Base-by-base conservation (phyloP, 1,140 invertebrate genomes). In the Leguminivora glycinivorella region DNA sequence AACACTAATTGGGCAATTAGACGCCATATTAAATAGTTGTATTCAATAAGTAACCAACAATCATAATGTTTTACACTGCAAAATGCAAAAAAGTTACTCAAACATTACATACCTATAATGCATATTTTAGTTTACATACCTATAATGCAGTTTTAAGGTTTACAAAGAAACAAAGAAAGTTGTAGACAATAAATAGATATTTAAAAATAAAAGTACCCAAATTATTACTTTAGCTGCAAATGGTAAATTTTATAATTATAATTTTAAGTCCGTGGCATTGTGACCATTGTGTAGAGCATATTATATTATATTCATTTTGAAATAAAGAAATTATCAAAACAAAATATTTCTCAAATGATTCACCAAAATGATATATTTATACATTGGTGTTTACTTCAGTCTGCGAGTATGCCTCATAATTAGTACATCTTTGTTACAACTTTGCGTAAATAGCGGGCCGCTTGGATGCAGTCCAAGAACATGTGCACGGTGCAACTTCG, bases 401-500 rank as follows among this genome's bases (percentile, higher is more conserved):
- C 43, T 47, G n/a, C 38, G 9, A 6, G 14, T 58, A 4, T 19
- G 19, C 4, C 7, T 29, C 26, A 29, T 63, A 63, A 63, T 63
- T 14, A 29, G 22, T 58, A 29, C 9, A 29, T 63, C 26, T 63
- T 29, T 63, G 58, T 63, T 29, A 26, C n/a, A 5, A 60, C 2
- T 29, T 31, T 34, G 58, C 25, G 58, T 63, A 63, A 63, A 63
- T 17, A 29, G 14, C 58, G 17, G 58, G 26, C 6, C 58, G 34
- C 29, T 63, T 63, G 58, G 58, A 26, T 17, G 10, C n/a, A 34
- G 14, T n/a, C 26, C 58, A 63, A 63, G 26, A 29, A 63, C 14
- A 63, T 63, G n/a, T 63, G 47, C n/a, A 52, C 19, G 47, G 17
- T 22, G 56, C 56, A 29, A 58, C 56, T 58, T 6, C 26, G 26